Conservation (phyloP, 2,888 invertebrate genomes). For the Tetrapedia diversipes region DNA sequence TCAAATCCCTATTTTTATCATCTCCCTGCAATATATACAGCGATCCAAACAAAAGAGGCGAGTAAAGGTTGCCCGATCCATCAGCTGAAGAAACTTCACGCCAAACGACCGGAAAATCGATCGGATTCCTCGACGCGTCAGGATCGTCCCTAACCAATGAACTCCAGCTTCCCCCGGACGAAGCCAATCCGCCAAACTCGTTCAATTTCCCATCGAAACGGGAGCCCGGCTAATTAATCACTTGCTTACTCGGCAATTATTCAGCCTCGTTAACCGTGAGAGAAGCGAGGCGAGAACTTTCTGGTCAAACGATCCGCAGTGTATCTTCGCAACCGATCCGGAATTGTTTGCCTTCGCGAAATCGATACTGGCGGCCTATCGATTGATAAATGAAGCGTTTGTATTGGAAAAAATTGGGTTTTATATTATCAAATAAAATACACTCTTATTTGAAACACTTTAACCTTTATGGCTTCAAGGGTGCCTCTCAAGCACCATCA, state of each 20-base stretch:
- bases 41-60: too few species aligned
- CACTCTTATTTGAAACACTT: too few species aligned
- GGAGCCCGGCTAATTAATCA: constrained; percentile 39
- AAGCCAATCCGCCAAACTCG: background rate
- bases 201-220: constrained; percentile 24
- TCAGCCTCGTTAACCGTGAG: constrained; percentile 30
- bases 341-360: constrained; percentile 44
- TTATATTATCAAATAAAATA: too few species aligned
- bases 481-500: too few species aligned
- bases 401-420: too few species aligned
- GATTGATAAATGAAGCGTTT: constrained; percentile 56
- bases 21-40: too few species aligned
- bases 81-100: too few species aligned
- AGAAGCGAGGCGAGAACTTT: background rate
- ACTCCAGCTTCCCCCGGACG: background rate
- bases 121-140: background rate
- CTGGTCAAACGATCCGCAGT: constrained; percentile 31
- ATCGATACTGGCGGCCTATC: constrained; percentile 41
- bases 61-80: too few species aligned
- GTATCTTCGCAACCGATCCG: background rate
- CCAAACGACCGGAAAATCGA: constrained; percentile 6
- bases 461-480: too few species aligned
- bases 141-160: background rate
- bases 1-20: too few species aligned
- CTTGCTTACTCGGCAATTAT: constrained; percentile 20